These are phyloP conservation scores for Todiramphus saurophagus DNA, from an alignment of 2,113 vertebrate species.

Conservation along the genomic window DNA sequence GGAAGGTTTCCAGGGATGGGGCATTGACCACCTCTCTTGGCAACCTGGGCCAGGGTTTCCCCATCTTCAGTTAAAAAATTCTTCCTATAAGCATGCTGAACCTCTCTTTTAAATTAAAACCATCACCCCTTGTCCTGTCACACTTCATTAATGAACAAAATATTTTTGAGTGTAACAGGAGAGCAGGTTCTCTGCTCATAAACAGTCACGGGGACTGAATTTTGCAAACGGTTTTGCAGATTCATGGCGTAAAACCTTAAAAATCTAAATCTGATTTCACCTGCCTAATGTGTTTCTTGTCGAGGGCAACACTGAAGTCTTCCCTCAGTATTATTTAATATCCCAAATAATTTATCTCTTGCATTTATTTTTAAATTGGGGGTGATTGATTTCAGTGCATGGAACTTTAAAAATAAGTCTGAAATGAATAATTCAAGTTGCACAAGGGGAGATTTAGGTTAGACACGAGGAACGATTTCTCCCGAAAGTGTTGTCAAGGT, in stretches of 20 bases:
- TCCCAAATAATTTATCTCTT: neutral
- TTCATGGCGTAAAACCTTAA: neutral
- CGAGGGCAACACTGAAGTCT: neutral
- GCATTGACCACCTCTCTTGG: neutral
- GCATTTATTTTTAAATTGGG: neutral
- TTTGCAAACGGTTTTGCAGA: neutral
- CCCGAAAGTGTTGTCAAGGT: neutral
- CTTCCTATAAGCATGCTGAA: no score
- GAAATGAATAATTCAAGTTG: neutral
- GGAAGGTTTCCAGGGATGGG: neutral
- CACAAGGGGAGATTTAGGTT: neutral
- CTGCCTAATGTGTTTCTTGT: neutral
- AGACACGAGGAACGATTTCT: neutral
- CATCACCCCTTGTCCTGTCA: no score
- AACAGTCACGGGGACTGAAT: neutral
- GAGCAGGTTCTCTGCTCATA: neutral
- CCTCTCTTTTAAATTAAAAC: no score
- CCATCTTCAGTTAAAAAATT: no score
- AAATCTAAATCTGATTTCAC: neutral
- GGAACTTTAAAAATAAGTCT: neutral
- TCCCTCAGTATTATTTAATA: neutral
- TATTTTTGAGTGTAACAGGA: neutral
- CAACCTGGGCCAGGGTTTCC: neutral
- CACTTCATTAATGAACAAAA: neutral
- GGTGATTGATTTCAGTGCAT: neutral